phyloP scores from a whole-genome alignment of 1,140 invertebrate species.

The Phenacoccus solenopsis region DNA sequence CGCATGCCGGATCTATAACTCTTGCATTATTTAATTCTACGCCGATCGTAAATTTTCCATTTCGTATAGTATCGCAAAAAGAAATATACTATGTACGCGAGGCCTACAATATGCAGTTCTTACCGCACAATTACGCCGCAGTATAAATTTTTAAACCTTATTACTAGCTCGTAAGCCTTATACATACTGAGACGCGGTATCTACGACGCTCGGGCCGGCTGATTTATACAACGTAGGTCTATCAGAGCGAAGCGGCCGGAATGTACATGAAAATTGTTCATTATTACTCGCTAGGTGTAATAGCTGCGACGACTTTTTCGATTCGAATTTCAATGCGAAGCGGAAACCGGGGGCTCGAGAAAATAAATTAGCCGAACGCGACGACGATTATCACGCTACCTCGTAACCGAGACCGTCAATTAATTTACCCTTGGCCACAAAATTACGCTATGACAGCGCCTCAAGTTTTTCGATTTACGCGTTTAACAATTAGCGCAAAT shows the following conservation, averaged over 20 bases:
- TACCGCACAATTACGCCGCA: slow-evolving; percentile 16
- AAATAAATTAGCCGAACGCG: too few relatives aligned
- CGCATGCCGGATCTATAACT: slow-evolving; percentile 9
- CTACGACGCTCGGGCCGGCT: background rate
- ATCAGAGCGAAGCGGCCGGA: background rate
- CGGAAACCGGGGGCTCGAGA: too few relatives aligned
- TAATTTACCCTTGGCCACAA: too few relatives aligned
- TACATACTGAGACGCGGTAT: too few relatives aligned
- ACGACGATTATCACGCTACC: too few relatives aligned
- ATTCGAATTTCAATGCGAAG: too few relatives aligned
- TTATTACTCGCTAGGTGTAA: background rate
- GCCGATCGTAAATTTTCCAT: slow-evolving; percentile 9
- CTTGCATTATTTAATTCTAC: slow-evolving; percentile 12
- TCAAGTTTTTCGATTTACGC: too few relatives aligned
- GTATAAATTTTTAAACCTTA: slow-evolving; percentile 18
- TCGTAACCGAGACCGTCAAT: too few relatives aligned
- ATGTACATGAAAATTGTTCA: background rate
- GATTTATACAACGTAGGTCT: too few relatives aligned
- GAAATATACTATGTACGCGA: slow-evolving; percentile 5
- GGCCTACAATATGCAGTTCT: slow-evolving; percentile 15
- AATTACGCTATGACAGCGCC: too few relatives aligned
- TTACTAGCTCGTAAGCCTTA: slow-evolving; percentile 3
- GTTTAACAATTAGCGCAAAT: too few relatives aligned
- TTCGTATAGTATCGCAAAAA: background rate
- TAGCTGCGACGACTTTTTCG: too few relatives aligned